Conservation (phyloP, 2,113 vertebrate genomes). For the Tenrec ecaudatus region DNA sequence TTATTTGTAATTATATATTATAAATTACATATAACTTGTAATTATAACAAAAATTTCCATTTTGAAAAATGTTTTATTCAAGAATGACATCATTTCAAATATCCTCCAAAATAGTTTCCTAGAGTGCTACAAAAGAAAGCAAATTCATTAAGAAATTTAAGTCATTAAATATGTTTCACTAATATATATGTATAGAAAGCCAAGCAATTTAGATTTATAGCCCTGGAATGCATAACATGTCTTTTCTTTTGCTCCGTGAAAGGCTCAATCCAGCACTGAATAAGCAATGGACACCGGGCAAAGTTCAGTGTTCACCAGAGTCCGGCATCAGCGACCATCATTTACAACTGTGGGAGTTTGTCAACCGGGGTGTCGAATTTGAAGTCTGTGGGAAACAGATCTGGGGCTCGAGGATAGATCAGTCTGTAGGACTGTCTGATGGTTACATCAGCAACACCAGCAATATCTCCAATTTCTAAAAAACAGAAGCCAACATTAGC, state of each 20-base stretch:
- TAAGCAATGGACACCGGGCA: conserved; percentile 80
- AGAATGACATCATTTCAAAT: conserved; percentile 87
- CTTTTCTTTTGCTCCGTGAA: conserved; percentile 76
- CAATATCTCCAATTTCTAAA: conserved; percentile 98
- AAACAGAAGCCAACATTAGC: conserved; percentile 63
- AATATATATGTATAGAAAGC: conserved; percentile 90
- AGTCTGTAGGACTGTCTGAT: conserved; percentile 98
- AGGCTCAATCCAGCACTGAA: conserved; percentile 85
- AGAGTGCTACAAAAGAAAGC: conserved; percentile 93
- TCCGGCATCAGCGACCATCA: conserved; percentile 23
- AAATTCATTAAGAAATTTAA: conserved; percentile 94
- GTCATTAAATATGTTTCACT: conserved; percentile 90
- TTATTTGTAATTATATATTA: conserved; percentile 65
- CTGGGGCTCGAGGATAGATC: conserved; percentile 98
- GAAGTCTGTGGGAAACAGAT: conserved; percentile 98
- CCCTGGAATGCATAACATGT: conserved; percentile 88
- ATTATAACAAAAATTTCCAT: conserved; percentile 76
- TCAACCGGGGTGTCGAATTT: conserved; percentile 99
- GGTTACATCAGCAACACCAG: conserved; percentile 99
- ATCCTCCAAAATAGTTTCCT: conserved; percentile 94
- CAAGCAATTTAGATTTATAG: conserved; percentile 85
- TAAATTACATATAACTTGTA: conserved; percentile 61
- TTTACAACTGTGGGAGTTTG: conserved; percentile 97
- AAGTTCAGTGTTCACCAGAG: conserved; percentile 73
- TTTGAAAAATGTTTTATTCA: conserved; percentile 90